Evolutionary conservation across 2,113 vertebrate species (phyloP).

Genomic region (Diadophis punctatus): DNA sequence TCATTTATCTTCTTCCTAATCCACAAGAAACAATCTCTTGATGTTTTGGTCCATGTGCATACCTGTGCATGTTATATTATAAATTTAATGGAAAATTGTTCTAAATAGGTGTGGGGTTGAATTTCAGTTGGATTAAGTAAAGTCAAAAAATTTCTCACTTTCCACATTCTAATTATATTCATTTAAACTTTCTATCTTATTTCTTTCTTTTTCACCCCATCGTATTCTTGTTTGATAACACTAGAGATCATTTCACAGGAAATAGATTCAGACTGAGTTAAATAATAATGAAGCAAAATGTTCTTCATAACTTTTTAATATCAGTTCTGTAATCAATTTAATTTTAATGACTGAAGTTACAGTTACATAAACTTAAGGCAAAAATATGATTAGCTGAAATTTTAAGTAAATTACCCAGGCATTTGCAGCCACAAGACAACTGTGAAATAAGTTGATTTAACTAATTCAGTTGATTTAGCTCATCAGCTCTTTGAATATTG

Average conservation of each 20-base stretch:
- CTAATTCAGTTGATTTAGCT: not conserved
- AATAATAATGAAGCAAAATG: not conserved
- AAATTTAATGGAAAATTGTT: not conserved
- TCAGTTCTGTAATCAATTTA: not conserved
- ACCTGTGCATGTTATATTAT: not conserved
- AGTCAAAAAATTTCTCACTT: not conserved
- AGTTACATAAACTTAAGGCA: not conserved
- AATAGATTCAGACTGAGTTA: not conserved
- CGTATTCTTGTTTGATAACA: not conserved
- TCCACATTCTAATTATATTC: not conserved
- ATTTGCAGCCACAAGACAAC: not conserved
- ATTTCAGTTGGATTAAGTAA: not conserved
- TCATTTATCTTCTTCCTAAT: not conserved
- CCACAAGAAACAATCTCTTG: not conserved
- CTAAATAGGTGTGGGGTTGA: not conserved
- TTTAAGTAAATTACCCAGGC: slow-evolving; percentile 10
- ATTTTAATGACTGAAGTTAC: slow-evolving; percentile 9
- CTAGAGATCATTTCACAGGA: accelerated
- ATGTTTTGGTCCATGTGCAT: not conserved
- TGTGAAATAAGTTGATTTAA: not conserved
- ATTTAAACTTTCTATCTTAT: not conserved
- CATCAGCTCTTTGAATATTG: slow-evolving; percentile 14
- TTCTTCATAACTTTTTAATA: slow-evolving; percentile 19
- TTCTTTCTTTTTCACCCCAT: not conserved
- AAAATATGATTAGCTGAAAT: slow-evolving; percentile 11